phyloP scores from a whole-genome alignment of 2,888 invertebrate species.

The Zele albiditarsus region DNA sequence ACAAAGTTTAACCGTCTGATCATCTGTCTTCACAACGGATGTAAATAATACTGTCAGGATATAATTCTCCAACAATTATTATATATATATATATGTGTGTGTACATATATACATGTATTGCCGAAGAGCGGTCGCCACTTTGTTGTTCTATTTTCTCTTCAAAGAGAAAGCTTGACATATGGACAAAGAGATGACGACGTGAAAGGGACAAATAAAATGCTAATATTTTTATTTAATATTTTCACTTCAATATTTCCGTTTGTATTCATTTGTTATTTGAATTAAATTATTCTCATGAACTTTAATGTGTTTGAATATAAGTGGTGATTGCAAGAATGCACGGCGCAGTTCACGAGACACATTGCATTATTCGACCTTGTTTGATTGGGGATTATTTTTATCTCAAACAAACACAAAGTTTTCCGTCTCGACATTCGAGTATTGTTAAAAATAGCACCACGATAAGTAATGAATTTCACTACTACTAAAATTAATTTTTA shows the following conservation, averaged over 20 bases:
- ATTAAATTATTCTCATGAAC: neutral
- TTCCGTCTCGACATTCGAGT: neutral
- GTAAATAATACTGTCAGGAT: conserved; percentile 7
- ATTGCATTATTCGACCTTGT: conserved; percentile 37
- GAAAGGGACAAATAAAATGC: neutral
- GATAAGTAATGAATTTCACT: neutral
- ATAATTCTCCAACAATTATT: neutral
- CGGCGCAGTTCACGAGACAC: neutral
- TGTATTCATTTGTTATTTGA: neutral
- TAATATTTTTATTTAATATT: neutral
- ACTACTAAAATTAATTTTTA: neutral
- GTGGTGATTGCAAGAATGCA: neutral
- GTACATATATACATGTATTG: neutral
- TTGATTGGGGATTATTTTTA: conserved; percentile 38
- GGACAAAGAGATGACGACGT: conserved; percentile 12
- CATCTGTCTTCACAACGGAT: neutral
- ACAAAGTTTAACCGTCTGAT: neutral
- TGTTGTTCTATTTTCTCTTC: conserved; percentile 11
- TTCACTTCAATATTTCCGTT: neutral
- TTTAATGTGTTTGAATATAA: neutral
- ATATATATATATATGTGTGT: neutral
- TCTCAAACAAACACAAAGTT: conserved; percentile 23
- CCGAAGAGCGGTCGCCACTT: conserved; percentile 5
- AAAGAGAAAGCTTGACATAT: conserved; percentile 1
- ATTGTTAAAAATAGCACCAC: neutral